Base-by-base conservation (phyloP, 2,888 invertebrate species). In the Panorpa germanica region DNA sequence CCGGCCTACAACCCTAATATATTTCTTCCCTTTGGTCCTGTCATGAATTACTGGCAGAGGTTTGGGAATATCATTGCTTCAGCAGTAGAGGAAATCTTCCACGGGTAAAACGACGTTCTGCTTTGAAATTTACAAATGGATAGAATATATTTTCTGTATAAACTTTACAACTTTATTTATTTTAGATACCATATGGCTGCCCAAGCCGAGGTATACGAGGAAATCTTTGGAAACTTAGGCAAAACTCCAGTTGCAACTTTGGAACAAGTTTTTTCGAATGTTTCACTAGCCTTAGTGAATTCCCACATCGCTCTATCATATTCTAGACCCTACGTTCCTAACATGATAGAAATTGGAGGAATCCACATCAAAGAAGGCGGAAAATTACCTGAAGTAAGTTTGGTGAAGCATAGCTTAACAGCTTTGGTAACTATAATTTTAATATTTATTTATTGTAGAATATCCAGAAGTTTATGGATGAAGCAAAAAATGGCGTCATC, bases 11-110 rank as follows among this genome's bases (percentile, higher is more conserved):
- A 58, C 36, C 57, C 63, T 3, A 55, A 58, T 34, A 45, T 50
- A 29, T 50, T 53, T 37, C 40, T 56, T 11, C 47, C 50, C 5
- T 57, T 49, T 27, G 40, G 50, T 1, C 52, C 52, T 29, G 41
- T 46, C 14, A 63, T 63, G 63, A 50, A 42, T 13, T 50, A 61
- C 7, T 41, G 43, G 23, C 45, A 63, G 39, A 47, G 62, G 22
- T 39, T 52, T 7, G 31, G 47, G 6, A 62, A 61, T 35, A 50
- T 57, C 0, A 36, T 59, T 3, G 49, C 53, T 44, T 43, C 47
- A 23, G 37, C 54, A 10, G 51, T 53, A 16, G 49, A 52, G 29
- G 49, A 50, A 10, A 35, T 50, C 15, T 51, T 50, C 7, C 54
- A 54, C 37, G 49, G 51, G 51, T 51, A 34, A 31, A 40, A 7